Percentiles rank a stretch among this genome's conserved stretches.
Evolutionary conservation across 1,140 invertebrate species (phyloP).

Genomic region (Cephus cinctus): DNA sequence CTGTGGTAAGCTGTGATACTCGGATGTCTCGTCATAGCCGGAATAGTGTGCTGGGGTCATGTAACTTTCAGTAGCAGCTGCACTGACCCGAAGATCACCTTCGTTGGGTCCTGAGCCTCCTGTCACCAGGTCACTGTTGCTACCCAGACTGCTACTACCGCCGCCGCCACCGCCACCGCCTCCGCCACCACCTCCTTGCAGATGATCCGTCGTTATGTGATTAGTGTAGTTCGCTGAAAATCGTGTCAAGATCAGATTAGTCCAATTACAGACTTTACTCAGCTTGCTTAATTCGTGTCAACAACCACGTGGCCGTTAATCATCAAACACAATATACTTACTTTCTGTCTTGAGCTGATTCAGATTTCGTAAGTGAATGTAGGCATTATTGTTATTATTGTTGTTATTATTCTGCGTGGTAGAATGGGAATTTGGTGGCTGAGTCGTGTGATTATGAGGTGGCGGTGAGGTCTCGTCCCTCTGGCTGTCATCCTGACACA

Average conservation of each 20-base stretch:
- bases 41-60: constrained; percentile 56
- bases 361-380: constrained; percentile 50
- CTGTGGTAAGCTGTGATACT: constrained; percentile 69
- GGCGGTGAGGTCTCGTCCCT: constrained; percentile 56
- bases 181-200: constrained; percentile 35
- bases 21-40: constrained; percentile 63
- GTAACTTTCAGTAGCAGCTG: constrained; percentile 42
- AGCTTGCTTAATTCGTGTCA: no score
- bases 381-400: constrained; percentile 46
- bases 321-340: constrained; percentile 29
- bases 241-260: constrained; percentile 7
- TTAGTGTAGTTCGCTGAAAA: constrained; percentile 56
- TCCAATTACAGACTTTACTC: no score
- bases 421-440: constrained; percentile 44
- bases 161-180: constrained; percentile 35
- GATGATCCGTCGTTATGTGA: constrained; percentile 53
- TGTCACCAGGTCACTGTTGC: no score
- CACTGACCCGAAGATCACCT: constrained; percentile 42
- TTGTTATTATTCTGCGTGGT: constrained; percentile 48
- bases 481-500: constrained; percentile 55
- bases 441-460: constrained; percentile 48
- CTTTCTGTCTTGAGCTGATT: constrained; percentile 52
- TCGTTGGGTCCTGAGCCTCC: constrained; percentile 40
- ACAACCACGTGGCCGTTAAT: no score
- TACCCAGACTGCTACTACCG: constrained; percentile 30